phyloP scores from a whole-genome alignment of 2,888 invertebrate species.

The Onchidella celtica region DNA sequence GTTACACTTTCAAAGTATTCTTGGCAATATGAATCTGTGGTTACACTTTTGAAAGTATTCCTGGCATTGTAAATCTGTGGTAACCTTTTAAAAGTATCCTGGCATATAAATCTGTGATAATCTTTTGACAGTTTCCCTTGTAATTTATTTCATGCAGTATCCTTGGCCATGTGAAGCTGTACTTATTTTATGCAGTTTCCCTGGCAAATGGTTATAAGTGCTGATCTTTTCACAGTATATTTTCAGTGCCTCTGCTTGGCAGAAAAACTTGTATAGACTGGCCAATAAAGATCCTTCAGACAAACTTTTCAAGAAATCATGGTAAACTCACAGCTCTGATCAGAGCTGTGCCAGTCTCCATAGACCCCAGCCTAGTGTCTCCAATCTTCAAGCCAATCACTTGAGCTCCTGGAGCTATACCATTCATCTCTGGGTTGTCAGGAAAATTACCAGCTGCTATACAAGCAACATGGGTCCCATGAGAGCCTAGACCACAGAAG shows the following conservation, averaged over 20 bases:
- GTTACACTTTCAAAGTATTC: no score
- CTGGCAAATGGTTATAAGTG: no score
- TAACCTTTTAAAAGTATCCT: no score
- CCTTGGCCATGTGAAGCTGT: no score
- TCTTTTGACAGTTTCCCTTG: no score
- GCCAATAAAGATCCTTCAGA: background rate
- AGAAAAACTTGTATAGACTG: background rate
- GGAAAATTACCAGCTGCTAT: constrained; percentile 96
- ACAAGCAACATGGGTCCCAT: constrained; percentile 98
- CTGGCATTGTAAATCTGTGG: no score
- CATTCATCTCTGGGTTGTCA: constrained; percentile 92
- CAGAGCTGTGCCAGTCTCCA: constrained; percentile 98
- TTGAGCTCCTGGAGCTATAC: constrained; percentile 97
- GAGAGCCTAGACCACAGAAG: constrained; percentile 86
- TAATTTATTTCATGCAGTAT: no score
- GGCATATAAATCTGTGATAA: no score
- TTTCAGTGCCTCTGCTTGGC: background rate
- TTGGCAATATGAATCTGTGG: no score
- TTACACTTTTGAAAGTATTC: no score
- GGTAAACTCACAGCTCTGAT: constrained; percentile 93
- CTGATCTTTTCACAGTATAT: background rate
- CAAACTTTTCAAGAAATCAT: no score
- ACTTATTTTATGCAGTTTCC: no score
- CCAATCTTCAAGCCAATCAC: constrained; percentile 94
- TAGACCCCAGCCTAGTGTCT: constrained; percentile 94